phyloP scores from a whole-genome alignment of 2,113 vertebrate species.

The Colinus virginianus region DNA sequence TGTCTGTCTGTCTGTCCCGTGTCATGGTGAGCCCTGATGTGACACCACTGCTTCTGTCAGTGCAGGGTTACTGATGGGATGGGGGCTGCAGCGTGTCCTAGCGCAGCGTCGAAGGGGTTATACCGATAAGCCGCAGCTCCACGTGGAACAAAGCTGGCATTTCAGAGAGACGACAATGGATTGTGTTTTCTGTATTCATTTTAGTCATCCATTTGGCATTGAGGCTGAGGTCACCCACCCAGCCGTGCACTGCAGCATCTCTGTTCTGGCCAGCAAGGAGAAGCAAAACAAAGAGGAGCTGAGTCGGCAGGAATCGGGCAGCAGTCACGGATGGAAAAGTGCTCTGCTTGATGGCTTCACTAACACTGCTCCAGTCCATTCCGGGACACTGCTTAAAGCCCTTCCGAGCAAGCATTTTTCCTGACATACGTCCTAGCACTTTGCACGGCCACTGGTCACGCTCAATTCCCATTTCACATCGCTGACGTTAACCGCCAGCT shows the following conservation, averaged over 20 bases:
- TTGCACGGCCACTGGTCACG: neutral
- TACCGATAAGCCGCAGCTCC: neutral
- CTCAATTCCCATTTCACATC: neutral
- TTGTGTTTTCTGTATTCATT: slow-evolving; percentile 22
- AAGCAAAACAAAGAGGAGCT: slow-evolving; percentile 57
- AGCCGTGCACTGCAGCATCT: slow-evolving; percentile 25
- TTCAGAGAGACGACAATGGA: slow-evolving; percentile 48
- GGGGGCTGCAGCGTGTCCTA: rapidly evolving
- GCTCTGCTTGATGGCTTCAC: neutral
- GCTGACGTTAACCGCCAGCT: neutral
- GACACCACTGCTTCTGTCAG: rapidly evolving
- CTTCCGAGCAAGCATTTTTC: neutral
- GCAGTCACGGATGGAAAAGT: neutral
- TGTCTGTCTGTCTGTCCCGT: rapidly evolving
- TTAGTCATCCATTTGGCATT: slow-evolving; percentile 27
- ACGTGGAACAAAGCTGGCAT: slow-evolving; percentile 55
- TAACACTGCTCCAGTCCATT: neutral
- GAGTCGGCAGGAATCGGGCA: slow-evolving; percentile 19
- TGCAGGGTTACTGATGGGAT: rapidly evolving
- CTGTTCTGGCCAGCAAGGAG: slow-evolving; percentile 31
- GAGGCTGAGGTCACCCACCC: slow-evolving; percentile 60
- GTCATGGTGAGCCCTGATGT: rapidly evolving
- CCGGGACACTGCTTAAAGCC: neutral
- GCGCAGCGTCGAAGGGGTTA: neutral
- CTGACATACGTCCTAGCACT: neutral